phyloP scores from a whole-genome alignment of 2,888 invertebrate species.

The Apodemia hepburni region DNA sequence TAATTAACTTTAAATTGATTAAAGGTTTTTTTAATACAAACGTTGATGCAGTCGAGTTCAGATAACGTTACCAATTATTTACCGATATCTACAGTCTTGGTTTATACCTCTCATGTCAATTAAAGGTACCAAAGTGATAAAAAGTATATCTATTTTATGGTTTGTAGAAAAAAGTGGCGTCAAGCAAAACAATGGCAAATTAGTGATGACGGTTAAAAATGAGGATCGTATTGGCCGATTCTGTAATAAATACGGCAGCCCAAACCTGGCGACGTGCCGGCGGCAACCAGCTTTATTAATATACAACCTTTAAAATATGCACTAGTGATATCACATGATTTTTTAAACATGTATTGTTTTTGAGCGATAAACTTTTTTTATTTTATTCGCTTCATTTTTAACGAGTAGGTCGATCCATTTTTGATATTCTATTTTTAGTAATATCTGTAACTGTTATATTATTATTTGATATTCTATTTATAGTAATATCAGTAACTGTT shows the following conservation, averaged over 20 bases:
- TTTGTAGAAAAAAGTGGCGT: conserved; percentile 74
- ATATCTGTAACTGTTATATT: too few relatives aligned
- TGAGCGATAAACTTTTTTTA: background rate
- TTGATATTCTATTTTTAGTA: too few relatives aligned
- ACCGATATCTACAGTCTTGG: too few relatives aligned
- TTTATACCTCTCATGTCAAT: conserved; percentile 20
- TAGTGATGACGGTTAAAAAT: conserved; percentile 77
- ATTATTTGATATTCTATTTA: too few relatives aligned
- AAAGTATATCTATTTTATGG: conserved; percentile 74
- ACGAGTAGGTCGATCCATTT: background rate
- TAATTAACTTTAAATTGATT: too few relatives aligned
- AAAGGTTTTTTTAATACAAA: too few relatives aligned
- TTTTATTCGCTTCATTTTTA: background rate
- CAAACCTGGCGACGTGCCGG: conserved; percentile 42
- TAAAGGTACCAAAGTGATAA: conserved; percentile 47
- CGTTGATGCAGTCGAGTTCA: background rate
- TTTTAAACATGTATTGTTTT: conserved; percentile 1
- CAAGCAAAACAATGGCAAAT: conserved; percentile 77
- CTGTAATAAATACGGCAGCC: conserved; percentile 40
- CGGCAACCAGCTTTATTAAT: conserved; percentile 46
- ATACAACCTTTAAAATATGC: conserved; percentile 44
- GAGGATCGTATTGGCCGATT: conserved; percentile 53
- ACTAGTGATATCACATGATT: conserved; percentile 32
- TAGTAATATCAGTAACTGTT: too few relatives aligned
- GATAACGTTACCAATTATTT: too few relatives aligned